Evolutionary conservation across 2,113 vertebrate species (phyloP).

Genomic region (Barnardius zonarius): DNA sequence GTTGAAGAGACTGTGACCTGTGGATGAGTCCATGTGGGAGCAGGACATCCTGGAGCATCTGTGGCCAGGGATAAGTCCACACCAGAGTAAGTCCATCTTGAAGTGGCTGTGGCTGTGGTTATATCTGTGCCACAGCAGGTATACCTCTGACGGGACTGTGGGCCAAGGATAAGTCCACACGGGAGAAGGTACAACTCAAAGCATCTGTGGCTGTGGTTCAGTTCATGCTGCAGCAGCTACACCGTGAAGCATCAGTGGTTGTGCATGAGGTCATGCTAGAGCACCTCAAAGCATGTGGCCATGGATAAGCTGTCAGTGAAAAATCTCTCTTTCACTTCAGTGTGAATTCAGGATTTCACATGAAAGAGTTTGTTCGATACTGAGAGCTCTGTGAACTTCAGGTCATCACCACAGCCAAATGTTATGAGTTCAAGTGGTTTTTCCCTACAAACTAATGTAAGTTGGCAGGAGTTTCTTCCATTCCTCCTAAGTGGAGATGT

Average conservation of each 20-base stretch:
- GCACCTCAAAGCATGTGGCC: not conserved
- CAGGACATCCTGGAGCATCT: not conserved
- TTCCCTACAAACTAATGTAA: not conserved
- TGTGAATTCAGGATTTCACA: conserved; percentile 5
- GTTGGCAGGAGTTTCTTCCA: not conserved
- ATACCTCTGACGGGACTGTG: not conserved
- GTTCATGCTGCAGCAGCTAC: not conserved
- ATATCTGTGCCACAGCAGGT: not conserved
- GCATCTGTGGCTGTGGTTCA: not conserved
- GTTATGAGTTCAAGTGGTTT: not conserved
- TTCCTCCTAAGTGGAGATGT: not conserved
- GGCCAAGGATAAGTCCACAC: not conserved
- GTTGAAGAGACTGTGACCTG: not conserved
- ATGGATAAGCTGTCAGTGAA: not conserved
- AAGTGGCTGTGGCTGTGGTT: not conserved
- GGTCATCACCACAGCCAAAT: conserved; percentile 2
- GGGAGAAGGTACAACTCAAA: not conserved
- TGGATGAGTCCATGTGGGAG: not conserved
- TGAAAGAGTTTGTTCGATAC: not conserved
- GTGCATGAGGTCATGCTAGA: not conserved
- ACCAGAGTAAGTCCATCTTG: not conserved
- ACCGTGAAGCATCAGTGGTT: not conserved
- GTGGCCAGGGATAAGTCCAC: not conserved
- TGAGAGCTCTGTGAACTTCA: conserved; percentile 1
- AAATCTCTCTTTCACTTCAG: conserved; percentile 18